phyloP scores from a whole-genome alignment of 2,113 vertebrate genomes.

The Chamaea fasciata region DNA sequence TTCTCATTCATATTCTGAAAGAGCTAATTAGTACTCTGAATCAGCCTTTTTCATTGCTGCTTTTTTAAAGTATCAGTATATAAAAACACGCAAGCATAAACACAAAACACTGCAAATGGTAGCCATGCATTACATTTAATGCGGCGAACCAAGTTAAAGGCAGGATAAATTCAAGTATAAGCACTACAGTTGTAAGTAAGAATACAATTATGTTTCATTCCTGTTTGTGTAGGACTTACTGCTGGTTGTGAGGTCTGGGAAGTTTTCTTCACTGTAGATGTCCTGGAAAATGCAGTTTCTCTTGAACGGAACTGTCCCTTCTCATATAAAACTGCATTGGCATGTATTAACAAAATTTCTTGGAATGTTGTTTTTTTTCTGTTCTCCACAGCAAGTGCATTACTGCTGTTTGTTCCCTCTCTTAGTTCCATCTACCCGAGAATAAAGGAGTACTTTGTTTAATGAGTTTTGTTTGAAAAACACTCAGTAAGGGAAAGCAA shows the following conservation, averaged over 20 bases:
- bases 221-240: constrained; percentile 21
- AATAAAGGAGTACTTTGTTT: constrained; percentile 71
- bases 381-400: constrained; percentile 31
- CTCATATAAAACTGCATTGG: constrained; percentile 18
- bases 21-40: neutral
- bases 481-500: constrained; percentile 46
- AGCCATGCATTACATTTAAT: neutral
- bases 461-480: constrained; percentile 37
- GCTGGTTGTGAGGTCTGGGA: neutral
- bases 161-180: neutral
- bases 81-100: neutral
- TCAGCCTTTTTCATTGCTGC: neutral
- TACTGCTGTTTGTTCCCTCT: constrained; percentile 40
- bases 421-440: constrained; percentile 49
- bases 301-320: neutral
- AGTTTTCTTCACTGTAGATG: constrained; percentile 27
- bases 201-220: neutral
- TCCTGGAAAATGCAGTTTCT: constrained; percentile 16
- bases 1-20: neutral
- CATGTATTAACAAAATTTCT: constrained; percentile 32
- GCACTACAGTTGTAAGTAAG: neutral
- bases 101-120: neutral
- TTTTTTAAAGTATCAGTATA: neutral
- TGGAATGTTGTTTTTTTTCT: constrained; percentile 30
- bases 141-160: neutral